These are phyloP conservation scores for Eospalax fontanierii DNA, from an alignment of 2,797 vertebrate genomes.

Conservation along the genomic window DNA sequence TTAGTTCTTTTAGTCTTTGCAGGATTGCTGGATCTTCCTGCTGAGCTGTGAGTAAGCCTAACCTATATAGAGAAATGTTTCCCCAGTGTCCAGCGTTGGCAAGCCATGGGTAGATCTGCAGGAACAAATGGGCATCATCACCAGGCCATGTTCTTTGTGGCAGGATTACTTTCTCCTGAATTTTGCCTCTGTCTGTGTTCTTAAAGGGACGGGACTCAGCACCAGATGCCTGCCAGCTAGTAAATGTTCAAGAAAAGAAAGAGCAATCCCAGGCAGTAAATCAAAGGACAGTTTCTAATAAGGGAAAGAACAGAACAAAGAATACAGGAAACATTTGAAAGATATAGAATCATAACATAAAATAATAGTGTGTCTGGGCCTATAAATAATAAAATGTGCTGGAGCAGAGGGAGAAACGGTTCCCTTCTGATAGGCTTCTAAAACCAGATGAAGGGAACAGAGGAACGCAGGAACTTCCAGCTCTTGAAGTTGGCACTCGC, in stretches of 20 bases:
- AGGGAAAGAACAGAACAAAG: constrained; percentile 81
- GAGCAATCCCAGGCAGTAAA: constrained; percentile 74
- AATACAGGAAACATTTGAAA: constrained; percentile 71
- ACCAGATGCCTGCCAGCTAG: constrained; percentile 77
- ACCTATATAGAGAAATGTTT: accelerated
- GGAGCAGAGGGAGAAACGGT: background rate
- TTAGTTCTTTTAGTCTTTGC: background rate
- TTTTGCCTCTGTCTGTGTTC: background rate
- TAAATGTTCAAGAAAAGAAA: constrained; percentile 76
- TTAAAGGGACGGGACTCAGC: constrained; percentile 55
- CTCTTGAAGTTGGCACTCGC: background rate
- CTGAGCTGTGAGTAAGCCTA: background rate
- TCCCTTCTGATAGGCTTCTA: too few species aligned
- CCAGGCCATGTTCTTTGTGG: accelerated
- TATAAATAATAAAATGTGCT: constrained; percentile 78
- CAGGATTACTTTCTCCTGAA: background rate
- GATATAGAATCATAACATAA: constrained; percentile 74
- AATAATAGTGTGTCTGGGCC: constrained; percentile 78
- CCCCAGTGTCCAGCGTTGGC: too few species aligned
- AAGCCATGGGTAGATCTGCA: too few species aligned
- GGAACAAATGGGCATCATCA: background rate
- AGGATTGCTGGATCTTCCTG: background rate
- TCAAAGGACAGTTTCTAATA: constrained; percentile 75
- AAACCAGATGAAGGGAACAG: constrained; percentile 77
- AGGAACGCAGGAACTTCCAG: constrained; percentile 14